Percentiles rank a stretch among this genome's conserved stretches.
phyloP scores from a whole-genome alignment of 2,797 vertebrate species.

The Cyprinodon diabolis region DNA sequence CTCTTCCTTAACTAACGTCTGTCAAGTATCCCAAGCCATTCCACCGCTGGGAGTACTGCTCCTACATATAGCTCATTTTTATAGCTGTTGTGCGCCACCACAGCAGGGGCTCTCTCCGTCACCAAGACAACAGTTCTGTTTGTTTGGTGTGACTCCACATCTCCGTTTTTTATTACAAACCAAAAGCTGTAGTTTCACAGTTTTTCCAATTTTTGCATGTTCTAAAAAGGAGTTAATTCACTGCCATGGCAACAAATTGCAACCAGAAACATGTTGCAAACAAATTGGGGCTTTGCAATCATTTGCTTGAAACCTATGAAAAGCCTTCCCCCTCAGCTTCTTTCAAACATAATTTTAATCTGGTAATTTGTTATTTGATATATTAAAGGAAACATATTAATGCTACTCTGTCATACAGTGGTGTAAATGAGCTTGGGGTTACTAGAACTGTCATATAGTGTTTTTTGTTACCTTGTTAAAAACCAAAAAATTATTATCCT shows the following conservation, averaged over 20 bases:
- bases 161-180: slow-evolving; percentile 59
- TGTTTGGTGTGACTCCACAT: slow-evolving; percentile 64
- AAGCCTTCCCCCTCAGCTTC: too few species aligned
- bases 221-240: slow-evolving; percentile 15
- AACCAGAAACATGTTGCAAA: slow-evolving; percentile 4
- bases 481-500: neutral
- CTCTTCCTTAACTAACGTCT: slow-evolving; percentile 23
- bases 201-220: slow-evolving; percentile 39
- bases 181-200: slow-evolving; percentile 60
- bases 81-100: slow-evolving; percentile 43
- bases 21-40: slow-evolving; percentile 21
- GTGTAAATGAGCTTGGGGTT: neutral
- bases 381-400: neutral
- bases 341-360: too few species aligned
- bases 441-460: too few species aligned
- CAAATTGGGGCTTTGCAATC: slow-evolving; percentile 6
- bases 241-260: slow-evolving; percentile 20
- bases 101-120: slow-evolving; percentile 49
- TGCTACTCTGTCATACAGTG: neutral
- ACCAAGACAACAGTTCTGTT: slow-evolving; percentile 68
- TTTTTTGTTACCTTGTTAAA: neutral
- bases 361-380: neutral
- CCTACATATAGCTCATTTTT: slow-evolving; percentile 35
- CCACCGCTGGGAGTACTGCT: slow-evolving; percentile 16
- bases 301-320: neutral